Conservation (phyloP, 1,140 invertebrate genomes). For the Phthorimaea operculella region DNA sequence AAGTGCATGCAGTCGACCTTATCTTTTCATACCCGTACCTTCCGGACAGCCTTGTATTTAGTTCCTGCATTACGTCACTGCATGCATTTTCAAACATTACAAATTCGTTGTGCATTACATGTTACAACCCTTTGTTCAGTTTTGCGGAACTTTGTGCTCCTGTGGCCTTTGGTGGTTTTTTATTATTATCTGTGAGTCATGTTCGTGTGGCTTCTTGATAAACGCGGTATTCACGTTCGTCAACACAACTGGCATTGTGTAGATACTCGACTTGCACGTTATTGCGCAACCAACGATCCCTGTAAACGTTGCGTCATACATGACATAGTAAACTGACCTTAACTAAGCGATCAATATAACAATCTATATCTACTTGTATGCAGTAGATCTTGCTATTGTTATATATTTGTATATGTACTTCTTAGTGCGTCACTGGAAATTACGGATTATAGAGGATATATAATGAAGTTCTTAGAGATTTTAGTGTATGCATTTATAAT, state of each 20-base stretch:
- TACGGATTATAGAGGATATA: too few species aligned
- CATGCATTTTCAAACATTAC: constrained; percentile 32
- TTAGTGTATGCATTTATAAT: too few species aligned
- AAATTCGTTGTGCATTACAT: neutral
- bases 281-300: constrained; percentile 58
- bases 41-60: constrained; percentile 54
- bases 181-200: constrained; percentile 1
- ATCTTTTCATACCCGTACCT: constrained; percentile 34
- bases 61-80: constrained; percentile 63
- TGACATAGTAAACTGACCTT: constrained; percentile 48
- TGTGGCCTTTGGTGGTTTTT: neutral
- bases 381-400: too few species aligned
- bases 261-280: constrained; percentile 29
- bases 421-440: too few species aligned
- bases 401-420: too few species aligned
- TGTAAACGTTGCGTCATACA: constrained; percentile 54
- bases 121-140: neutral
- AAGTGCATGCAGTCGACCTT: constrained; percentile 48
- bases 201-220: neutral
- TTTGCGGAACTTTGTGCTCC: neutral
- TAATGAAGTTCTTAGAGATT: too few species aligned
- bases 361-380: too few species aligned
- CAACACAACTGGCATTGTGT: neutral
- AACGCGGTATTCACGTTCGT: neutral
- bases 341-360: constrained; percentile 38